Evolutionary conservation across 53 echinoderm and acorn worm species (phyloP), one percentile per base, ranked within the genome.

Genomic region (Echinometra lucunter): DNA sequence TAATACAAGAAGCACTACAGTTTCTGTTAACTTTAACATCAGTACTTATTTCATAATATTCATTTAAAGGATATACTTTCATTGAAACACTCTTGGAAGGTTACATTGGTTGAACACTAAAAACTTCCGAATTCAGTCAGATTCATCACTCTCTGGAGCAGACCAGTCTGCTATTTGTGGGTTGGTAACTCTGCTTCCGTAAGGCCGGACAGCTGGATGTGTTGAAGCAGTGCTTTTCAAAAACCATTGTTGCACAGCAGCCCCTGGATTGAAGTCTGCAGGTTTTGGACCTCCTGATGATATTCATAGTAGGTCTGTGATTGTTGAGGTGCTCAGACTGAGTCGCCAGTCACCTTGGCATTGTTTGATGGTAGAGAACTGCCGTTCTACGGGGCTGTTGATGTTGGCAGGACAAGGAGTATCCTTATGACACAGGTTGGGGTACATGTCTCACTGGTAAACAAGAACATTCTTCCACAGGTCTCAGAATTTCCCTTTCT

Each of bases 381-480:
- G 96, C 23, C 96, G 34, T 56, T 96, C 95, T 34, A 95, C 96
- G 95, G 89, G 40, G 96, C 58, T 53, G 95, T 95, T 21, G 95
- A 95, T n/a, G 92, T 88, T 10, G 96, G 95, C 25, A 95, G 95
- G 27, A 95, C 95, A 3, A 95, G 45, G 47, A 96, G 49, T 49
- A 96, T 82, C 35, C 95, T 83, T 21, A 92, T 96, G 92, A 3
- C 89, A 66, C 7, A 96, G 53, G 95, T 88, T 95, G 74, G 90
- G 95, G 72, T 74, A 90, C 10, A 35, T 66, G 45, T 95, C 45
- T 49, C 27, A 75, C 89, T 90, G 70, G 70, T 95, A 17, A 38
- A 63, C 49, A 23, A 89, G 90, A 38, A 89, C 58, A 89, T 89
- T 37, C 25, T 63, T 58, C 42, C 90, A 89, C 21, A 89, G 58